phyloP scores from a whole-genome alignment of 2,888 invertebrate species.

The Suillia variegata region DNA sequence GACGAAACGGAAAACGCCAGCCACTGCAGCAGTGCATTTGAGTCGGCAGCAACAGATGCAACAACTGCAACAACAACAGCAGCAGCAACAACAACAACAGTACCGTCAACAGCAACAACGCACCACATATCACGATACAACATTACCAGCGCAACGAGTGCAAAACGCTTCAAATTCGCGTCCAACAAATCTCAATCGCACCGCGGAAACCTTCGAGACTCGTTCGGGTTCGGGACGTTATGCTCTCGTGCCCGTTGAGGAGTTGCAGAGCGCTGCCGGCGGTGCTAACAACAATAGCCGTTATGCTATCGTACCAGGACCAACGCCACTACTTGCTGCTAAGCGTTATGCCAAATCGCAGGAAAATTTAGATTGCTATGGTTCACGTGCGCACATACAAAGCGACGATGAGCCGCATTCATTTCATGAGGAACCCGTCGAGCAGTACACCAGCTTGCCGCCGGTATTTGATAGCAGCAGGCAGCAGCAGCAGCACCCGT shows the following conservation, averaged over 20 bases:
- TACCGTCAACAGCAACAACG: constrained; percentile 29
- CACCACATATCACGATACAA: constrained; percentile 27
- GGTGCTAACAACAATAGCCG: constrained; percentile 41
- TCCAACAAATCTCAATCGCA: constrained; percentile 27
- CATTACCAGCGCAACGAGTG: constrained; percentile 20
- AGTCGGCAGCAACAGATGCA: constrained; percentile 40
- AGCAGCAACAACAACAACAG: constrained; percentile 36
- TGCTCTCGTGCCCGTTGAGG: constrained; percentile 65
- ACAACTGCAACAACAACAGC: constrained; percentile 28
- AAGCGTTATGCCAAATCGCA: constrained; percentile 59
- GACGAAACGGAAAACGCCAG: constrained; percentile 27
- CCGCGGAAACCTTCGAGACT: constrained; percentile 31
- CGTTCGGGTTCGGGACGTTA: constrained; percentile 60
- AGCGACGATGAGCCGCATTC: constrained; percentile 47
- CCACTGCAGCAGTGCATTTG: constrained; percentile 4
- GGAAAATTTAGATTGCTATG: constrained; percentile 54
- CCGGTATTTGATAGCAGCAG: constrained; percentile 41
- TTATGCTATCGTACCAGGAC: constrained; percentile 58
- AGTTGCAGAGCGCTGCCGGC: constrained; percentile 41
- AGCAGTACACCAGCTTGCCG: constrained; percentile 55
- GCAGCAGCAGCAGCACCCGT: constrained; percentile 21
- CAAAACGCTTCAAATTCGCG: constrained; percentile 9
- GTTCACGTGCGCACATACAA: constrained; percentile 34
- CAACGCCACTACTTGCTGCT: constrained; percentile 47
- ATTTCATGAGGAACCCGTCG: constrained; percentile 51